Conservation (phyloP, 92 coral and sea anemone species). For the Desmophyllum pertusum region DNA sequence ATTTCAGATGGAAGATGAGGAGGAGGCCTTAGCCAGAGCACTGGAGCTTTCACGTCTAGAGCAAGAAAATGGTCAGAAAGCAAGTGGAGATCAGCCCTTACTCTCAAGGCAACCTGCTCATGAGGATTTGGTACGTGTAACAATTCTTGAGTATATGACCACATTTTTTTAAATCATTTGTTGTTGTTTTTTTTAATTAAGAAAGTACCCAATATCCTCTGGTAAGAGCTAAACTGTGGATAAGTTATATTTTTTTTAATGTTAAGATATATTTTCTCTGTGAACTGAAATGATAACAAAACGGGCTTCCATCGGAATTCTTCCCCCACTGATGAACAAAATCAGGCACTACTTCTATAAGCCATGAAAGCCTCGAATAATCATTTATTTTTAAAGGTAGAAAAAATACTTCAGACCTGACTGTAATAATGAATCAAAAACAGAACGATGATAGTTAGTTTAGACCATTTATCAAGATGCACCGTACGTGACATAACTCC, state of each 20-base stretch:
- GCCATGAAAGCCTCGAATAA: not conserved
- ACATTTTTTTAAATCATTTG: too few relatives aligned
- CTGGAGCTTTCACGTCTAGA: conserved; percentile 15
- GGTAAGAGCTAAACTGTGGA: too few relatives aligned
- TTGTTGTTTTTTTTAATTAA: not conserved
- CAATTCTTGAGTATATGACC: not conserved
- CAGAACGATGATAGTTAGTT: too few relatives aligned
- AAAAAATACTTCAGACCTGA: not conserved
- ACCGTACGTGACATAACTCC: not conserved
- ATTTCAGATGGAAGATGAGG: not conserved
- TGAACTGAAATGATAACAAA: too few relatives aligned
- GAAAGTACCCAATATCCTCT: not conserved
- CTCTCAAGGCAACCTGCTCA: not conserved
- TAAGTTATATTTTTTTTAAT: too few relatives aligned
- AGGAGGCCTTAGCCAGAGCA: conserved; percentile 7
- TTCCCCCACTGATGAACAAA: too few relatives aligned
- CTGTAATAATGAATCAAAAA: too few relatives aligned
- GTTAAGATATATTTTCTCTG: too few relatives aligned
- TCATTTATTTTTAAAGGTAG: too few relatives aligned
- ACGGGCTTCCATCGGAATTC: too few relatives aligned
- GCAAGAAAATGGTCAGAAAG: not conserved
- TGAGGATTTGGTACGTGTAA: not conserved
- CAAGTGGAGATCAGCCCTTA: not conserved
- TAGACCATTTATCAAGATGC: not conserved
- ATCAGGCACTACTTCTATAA: not conserved